A percentile compares a stretch with the other conserved stretches of the same genome.
These are phyloP conservation scores for Romanogobio albipinnatus DNA, from an alignment of 2,113 vertebrate species.

Conservation along the genomic window DNA sequence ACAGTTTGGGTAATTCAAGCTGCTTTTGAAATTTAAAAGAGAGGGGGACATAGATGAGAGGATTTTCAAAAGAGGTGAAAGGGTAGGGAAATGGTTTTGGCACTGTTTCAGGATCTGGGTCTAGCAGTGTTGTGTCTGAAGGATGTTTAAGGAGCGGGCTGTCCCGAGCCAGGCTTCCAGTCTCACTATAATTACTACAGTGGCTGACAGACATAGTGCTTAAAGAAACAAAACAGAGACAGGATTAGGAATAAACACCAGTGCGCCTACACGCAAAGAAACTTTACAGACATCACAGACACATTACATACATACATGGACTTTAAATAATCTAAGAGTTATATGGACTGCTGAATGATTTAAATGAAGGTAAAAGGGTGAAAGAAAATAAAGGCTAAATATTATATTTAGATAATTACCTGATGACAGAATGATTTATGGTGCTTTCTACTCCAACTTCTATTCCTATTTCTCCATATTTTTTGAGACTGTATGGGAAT, in stretches of 20 bases:
- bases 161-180: constrained; percentile 73
- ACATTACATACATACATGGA: constrained; percentile 7
- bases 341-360: constrained; percentile 45
- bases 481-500: constrained; percentile 5
- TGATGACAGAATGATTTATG: constrained; percentile 21
- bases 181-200: constrained; percentile 81
- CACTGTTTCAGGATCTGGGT: constrained; percentile 70
- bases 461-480: not conserved
- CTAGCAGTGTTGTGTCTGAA: constrained; percentile 72
- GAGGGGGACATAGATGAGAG: constrained; percentile 13
- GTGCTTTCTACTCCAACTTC: not conserved
- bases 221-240: constrained; percentile 82
- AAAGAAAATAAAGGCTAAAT: constrained; percentile 39
- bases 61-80: constrained; percentile 50
- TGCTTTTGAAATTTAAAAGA: constrained; percentile 36
- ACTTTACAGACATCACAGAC: constrained; percentile 44
- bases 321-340: constrained; percentile 42
- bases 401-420: constrained; percentile 42
- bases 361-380: constrained; percentile 33
- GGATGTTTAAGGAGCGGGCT: constrained; percentile 76
- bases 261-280: constrained; percentile 53
- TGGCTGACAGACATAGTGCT: constrained; percentile 79
- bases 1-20: constrained; percentile 14
- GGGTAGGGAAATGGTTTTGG: constrained; percentile 68
- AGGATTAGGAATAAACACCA: constrained; percentile 76